Base-by-base conservation (phyloP, 2,113 vertebrate species). In the Nannobrachium achirus region DNA sequence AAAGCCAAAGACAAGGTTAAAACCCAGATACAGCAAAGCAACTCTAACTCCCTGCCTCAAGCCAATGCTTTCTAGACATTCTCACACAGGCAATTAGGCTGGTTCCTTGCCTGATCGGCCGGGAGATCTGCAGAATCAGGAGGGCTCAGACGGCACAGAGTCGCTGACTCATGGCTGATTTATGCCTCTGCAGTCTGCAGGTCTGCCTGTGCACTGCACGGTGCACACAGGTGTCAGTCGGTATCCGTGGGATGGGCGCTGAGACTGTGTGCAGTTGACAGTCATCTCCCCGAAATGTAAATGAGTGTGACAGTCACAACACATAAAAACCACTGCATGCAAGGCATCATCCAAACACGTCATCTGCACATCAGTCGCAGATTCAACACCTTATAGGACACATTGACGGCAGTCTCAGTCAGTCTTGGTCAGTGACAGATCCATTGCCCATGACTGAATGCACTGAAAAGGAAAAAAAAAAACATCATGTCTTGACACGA, bases 71-170 rank as follows among this genome's bases (percentile, higher is more conserved):
- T 48, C 46, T 48, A 73, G 66, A 14, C 40, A 69, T 64, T n/a
- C n/a, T 14, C 25, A 66, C 66, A 39, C 51, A 56, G 40, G 69
- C 25, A 62, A 67, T 64, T 59, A 62, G 58, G 56, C 60, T 48
- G 11, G 45, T 66, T 7, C 53, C 48, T 61, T 64, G 45, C 41
- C 45, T 40, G 6, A 15, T 5, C n/a, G 61, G 45, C 59, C 56
- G 42, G 52, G 60, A 64, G 41, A 44, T 69, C 33, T 40, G 8
- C 44, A 57, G 38, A 48, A 42, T 16, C 7, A n/a, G 15, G 49
- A 41, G 1, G 1, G 19, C 16, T 49, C 33, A 38, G 48, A 70
- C 55, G 60, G 18, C 44, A 44, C 69, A 64, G 15, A 14, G 13
- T 10, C 3, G 38, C 25, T 53, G 48, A 40, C 65, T 50, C 16